Evolutionary conservation across 2,113 vertebrate genomes (phyloP), one percentile per base, ranked within the genome.

Genomic region (Etia nguti): DNA sequence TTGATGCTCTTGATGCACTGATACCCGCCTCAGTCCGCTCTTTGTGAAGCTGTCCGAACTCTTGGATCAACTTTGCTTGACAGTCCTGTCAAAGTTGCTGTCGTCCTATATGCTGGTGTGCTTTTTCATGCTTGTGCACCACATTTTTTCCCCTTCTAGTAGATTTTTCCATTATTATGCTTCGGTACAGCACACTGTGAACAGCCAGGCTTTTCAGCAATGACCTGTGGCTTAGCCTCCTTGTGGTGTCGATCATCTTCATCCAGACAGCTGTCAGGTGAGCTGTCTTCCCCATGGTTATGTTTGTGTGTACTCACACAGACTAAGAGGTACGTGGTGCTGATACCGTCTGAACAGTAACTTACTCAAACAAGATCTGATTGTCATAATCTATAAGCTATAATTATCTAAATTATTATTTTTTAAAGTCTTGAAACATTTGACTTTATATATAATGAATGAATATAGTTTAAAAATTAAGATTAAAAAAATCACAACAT

Each of bases 321-420:
- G 36, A 68, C 7, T 41, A 68, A 68, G 34, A 65, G 34, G 20
- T 68, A 9, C 36, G 3, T 38, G 36, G 36, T 10, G 10, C n/a
- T 22, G 20, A 9, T 15, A 22, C 34, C 1, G 4, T 41, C 36
- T 68, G 62, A 68, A 68, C 36, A 24, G 62, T 68, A 68, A 0
- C 36, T 1, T 68, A 41, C 36, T 4, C 11, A 68, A 68, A 41
- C 11, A 22, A 41, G 20, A 68, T 15, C 11, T 15, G 36, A 68
- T 6, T 68, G 3, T 70, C 4, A 43, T 24, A 24, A 70, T 24
- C 36, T 16, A 70, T 24, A 43, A 70, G 65, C 65, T 0, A 70
- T 43, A 43, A 24, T 70, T 24, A 16, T 68, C 0, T 24, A 41
- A 68, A 68, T 0, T 41, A 22, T 41, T 1, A 22, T 38, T 41